Conservation (phyloP, 2,888 invertebrate genomes). For the Pristionchus arcanus region DNA sequence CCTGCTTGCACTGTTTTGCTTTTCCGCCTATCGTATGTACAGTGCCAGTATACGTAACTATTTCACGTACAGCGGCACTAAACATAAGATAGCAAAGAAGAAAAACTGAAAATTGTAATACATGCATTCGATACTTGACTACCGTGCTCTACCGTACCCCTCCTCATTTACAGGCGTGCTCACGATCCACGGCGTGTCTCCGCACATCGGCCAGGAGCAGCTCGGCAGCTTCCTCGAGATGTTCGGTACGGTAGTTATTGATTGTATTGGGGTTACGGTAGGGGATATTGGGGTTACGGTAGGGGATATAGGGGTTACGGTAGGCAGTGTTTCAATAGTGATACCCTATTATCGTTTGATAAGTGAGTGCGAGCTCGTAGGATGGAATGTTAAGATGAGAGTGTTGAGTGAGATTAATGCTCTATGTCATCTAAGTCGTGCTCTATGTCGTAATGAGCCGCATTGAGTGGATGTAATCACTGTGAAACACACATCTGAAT, state of each 20-base stretch:
- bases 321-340: not conserved
- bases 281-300: not conserved
- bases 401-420: too few relatives aligned
- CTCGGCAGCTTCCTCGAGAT: not conserved
- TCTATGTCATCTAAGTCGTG: too few relatives aligned
- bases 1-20: too few relatives aligned
- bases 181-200: slow-evolving; percentile 36
- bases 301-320: not conserved
- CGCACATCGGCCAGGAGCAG: slow-evolving; percentile 8
- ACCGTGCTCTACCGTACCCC: not conserved
- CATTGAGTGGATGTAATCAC: too few relatives aligned
- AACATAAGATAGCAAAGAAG: too few relatives aligned
- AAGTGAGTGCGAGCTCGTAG: too few relatives aligned
- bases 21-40: too few relatives aligned
- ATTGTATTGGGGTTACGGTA: not conserved
- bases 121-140: not conserved
- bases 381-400: too few relatives aligned
- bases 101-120: not conserved
- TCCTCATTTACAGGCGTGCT: not conserved
- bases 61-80: too few relatives aligned
- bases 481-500: too few relatives aligned
- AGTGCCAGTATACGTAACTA: too few relatives aligned
- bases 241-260: slow-evolving; percentile 25
- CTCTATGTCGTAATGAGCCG: too few relatives aligned
- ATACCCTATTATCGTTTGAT: not conserved